Evolutionary conservation across 2,113 vertebrate species (phyloP).

Genomic region (Ptilonorhynchus violaceus): DNA sequence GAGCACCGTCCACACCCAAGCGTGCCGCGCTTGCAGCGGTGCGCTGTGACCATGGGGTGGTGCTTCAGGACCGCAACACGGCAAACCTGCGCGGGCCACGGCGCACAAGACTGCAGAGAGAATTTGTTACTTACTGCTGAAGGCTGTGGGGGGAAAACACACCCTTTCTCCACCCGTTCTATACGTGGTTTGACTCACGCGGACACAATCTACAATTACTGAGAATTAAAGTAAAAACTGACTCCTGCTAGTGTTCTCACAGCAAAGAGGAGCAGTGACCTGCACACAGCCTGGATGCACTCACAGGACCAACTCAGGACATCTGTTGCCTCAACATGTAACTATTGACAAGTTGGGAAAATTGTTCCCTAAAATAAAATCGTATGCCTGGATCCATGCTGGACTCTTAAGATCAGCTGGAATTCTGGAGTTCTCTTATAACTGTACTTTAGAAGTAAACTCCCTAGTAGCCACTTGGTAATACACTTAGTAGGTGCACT

Average conservation of each 20-base stretch:
- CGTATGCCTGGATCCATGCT: neutral
- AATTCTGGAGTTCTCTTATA: neutral
- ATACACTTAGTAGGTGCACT: neutral
- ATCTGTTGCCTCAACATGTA: rapidly evolving
- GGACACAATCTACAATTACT: neutral
- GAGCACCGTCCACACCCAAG: constrained; percentile 1
- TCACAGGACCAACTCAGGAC: neutral
- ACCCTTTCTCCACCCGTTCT: neutral
- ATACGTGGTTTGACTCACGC: rapidly evolving
- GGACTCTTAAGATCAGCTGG: neutral
- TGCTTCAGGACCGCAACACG: constrained; percentile 64
- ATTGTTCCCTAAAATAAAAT: neutral
- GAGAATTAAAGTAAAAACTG: neutral
- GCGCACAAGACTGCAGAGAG: rapidly evolving
- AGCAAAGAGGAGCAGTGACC: neutral
- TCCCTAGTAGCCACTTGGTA: neutral
- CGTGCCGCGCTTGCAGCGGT: constrained; percentile 28
- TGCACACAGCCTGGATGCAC: rapidly evolving
- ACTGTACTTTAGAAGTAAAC: neutral
- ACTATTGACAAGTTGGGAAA: neutral
- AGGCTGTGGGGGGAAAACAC: neutral
- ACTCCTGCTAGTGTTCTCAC: neutral
- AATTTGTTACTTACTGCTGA: neutral
- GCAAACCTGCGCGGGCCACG: neutral
- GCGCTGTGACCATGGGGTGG: constrained; percentile 66